Base-by-base conservation (phyloP, 1,140 invertebrate species). In the Drosophila persimilis region DNA sequence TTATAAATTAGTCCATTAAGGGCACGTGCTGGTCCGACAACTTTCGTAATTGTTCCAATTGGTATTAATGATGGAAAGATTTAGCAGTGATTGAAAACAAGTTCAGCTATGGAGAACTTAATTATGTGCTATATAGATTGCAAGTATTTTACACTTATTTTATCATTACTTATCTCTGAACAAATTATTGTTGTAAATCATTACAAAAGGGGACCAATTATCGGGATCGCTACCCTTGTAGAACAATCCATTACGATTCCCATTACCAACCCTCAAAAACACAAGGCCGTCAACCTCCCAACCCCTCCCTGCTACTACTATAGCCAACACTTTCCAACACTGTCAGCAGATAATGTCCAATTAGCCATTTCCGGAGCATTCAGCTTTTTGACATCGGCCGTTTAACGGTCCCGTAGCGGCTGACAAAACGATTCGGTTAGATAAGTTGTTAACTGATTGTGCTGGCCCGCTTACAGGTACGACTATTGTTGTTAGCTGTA, bases 291-390 rank as follows among this genome's bases (percentile, higher is more conserved):
- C 9, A 8, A 7, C 17, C 5, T 43, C 6, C 44, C 24, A 26
- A 63, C n/a, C 20, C 20, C 39, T 58, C 15, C 5, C 15, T 11
- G 17, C 6, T 50, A 11, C 7, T 50, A 11, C 6, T 50, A 11
- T 3, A 39, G 39, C 26, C 53, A 65, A 26, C 63, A 71, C 57
- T 77, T 62, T 78, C 50, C 74, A 74, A 71, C 48, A 66, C 75
- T 63, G 13, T 22, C 20, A n/a, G 15, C 44, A 52, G 52, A 73
- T 74, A 54, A 64, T 65, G 58, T 73, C 77, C 69, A 85, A 85
- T 85, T 86, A 85, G 77, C 51, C 64, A 66, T 77, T 85, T 85
- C 80, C 80, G 81, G 77, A 73, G 73, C 64, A 80, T 51, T 66
- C 65, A 74, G 80, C 71, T 84, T 78, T 81, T 70, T 64, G 77